phyloP scores from a whole-genome alignment of 2,113 vertebrate genomes.

The Machaerirhynchus nigripectus region DNA sequence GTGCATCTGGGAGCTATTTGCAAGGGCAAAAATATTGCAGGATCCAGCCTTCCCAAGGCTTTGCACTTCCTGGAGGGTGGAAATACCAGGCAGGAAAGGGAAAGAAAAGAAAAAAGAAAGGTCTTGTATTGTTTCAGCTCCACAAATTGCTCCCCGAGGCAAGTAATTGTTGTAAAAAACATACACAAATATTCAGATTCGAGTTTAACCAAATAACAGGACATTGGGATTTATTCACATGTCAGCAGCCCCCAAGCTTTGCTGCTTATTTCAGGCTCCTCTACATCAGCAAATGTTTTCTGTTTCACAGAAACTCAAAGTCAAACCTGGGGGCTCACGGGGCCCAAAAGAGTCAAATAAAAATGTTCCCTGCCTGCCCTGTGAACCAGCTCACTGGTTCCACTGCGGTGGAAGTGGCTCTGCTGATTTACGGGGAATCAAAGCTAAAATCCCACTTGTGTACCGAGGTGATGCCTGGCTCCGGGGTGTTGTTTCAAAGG shows the following conservation, averaged over 20 bases:
- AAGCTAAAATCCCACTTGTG: background rate
- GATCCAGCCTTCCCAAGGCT: background rate
- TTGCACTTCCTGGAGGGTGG: background rate
- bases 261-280: background rate
- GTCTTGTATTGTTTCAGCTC: slow-evolving; percentile 34
- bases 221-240: slow-evolving; percentile 39
- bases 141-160: slow-evolving; percentile 49
- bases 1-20: background rate
- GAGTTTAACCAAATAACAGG: slow-evolving; percentile 45
- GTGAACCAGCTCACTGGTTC: background rate
- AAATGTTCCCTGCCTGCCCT: background rate
- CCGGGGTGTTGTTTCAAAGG: background rate
- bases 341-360: background rate
- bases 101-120: background rate
- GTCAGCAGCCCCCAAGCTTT: slow-evolving; percentile 25
- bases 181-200: slow-evolving; percentile 39
- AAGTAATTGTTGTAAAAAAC: slow-evolving; percentile 13
- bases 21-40: slow-evolving; percentile 18
- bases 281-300: slow-evolving; percentile 8
- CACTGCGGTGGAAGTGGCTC: background rate
- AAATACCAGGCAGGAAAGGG: background rate
- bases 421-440: background rate
- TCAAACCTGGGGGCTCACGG: background rate
- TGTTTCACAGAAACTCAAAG: background rate
- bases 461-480: background rate